Percentiles rank a stretch among this genome's conserved stretches.
Evolutionary conservation across 2,888 invertebrate species (phyloP).

Genomic region (Antheraea assamensis): DNA sequence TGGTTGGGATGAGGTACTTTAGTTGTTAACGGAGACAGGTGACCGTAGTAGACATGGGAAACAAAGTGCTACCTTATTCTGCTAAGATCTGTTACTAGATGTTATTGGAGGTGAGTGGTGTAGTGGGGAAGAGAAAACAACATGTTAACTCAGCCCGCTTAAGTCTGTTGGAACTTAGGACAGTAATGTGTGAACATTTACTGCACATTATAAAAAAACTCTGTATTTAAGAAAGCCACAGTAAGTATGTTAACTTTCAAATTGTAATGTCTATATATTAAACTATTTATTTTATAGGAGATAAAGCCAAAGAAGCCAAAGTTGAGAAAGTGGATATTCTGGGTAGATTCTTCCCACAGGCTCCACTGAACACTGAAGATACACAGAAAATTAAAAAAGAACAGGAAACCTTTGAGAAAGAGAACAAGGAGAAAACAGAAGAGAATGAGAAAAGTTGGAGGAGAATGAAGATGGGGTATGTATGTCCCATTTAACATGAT

Average conservation of each 20-base stretch:
- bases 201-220: background rate
- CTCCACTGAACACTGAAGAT: slow-evolving; percentile 61
- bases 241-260: background rate
- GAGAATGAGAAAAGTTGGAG: slow-evolving; percentile 87
- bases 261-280: slow-evolving; percentile 13
- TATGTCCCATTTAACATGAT: slow-evolving; percentile 4
- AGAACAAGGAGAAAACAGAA: slow-evolving; percentile 78
- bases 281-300: slow-evolving; percentile 35
- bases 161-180: no score
- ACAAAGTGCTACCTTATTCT: no score
- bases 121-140: no score
- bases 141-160: no score
- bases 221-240: background rate
- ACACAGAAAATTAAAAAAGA: slow-evolving; percentile 79
- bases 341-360: slow-evolving; percentile 83
- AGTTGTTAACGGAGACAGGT: no score
- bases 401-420: slow-evolving; percentile 80
- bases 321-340: slow-evolving; percentile 72
- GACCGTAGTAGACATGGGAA: no score
- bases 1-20: no score
- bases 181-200: no score
- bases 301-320: slow-evolving; percentile 52
- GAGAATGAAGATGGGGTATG: slow-evolving; percentile 86
- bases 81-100: no score
- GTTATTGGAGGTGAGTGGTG: no score